Base-by-base conservation (phyloP, 2,797 vertebrate species). In the Sebastes melanostomus region DNA sequence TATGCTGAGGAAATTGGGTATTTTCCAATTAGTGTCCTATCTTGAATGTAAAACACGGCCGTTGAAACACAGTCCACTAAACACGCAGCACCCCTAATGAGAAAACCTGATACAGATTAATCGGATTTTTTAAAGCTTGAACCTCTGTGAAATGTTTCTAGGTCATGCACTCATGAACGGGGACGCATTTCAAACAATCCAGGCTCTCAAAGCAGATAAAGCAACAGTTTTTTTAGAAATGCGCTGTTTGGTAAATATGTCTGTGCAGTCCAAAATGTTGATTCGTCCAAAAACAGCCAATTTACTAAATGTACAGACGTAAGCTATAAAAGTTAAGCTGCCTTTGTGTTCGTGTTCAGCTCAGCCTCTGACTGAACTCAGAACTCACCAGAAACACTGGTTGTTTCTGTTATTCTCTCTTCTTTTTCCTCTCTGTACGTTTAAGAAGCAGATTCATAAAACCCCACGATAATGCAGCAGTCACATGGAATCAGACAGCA, bases 1-100 rank as follows among this genome's bases (percentile, higher is more conserved):
- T 18, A 14, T 4, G 72, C 29, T 8, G 66, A 79, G 78, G 81
- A 86, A 86, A 70, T 69, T 71, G 66, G 62, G 22, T 10, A 46
- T 82, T 79, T 78, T 84, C 83, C 83, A 87, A 85, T 89, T 77
- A 81, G 34, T 13, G 59, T 34, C 65, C 20, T 70, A 7, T 70
- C 60, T 69, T 36, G n/a, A 63, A 76, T 75, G 63, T 52, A 60
- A 81, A 29, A 70, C 32, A n/a, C 4, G 14, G 34, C 27, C 29
- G 11, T 46, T 63, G 72, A 80, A 77, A 75, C 13, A 18, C 22
- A 29, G 59, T 13, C 52, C 20, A 7, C 36, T 29, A 0, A 73
- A 72, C 72, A 22, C 30, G 16, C 18, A 3, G 32, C 24, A 4
- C 6, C 27, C 2, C 24, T 82, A 78, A 87, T 72, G 78, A 77